Conservation (phyloP, 2,113 vertebrate genomes). For the Oncorhynchus gorbuscha region DNA sequence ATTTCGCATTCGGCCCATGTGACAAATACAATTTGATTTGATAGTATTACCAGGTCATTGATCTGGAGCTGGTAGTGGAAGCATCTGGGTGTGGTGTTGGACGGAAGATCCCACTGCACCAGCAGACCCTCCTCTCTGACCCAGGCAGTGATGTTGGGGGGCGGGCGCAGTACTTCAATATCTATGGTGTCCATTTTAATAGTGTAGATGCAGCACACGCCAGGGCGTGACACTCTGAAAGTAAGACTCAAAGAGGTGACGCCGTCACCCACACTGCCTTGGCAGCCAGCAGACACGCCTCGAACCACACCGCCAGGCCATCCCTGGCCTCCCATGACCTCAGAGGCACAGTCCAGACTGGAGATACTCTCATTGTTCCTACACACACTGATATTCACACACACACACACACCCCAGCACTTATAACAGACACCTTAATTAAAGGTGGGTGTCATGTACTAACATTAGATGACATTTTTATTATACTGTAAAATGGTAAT, state of each 20-base stretch:
- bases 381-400: constrained; percentile 3
- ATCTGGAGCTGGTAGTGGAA: constrained; percentile 51
- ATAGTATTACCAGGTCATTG: constrained; percentile 36
- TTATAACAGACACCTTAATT: neutral
- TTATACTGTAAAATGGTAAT: neutral
- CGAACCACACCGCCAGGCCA: neutral
- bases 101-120: constrained; percentile 44
- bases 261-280: neutral
- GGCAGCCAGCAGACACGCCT: no score
- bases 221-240: neutral
- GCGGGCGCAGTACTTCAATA: constrained; percentile 50
- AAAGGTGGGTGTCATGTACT: neutral
- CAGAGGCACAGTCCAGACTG: neutral
- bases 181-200: no score
- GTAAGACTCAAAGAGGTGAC: neutral
- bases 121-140: constrained; percentile 27
- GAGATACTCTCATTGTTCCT: neutral
- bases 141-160: constrained; percentile 32
- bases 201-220: neutral
- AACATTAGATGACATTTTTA: neutral
- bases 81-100: accelerated
- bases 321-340: neutral
- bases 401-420: neutral
- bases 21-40: no score
- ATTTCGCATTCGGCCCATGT: no score